phyloP scores from a whole-genome alignment of 2,113 vertebrate genomes.

The Cottus gobio region DNA sequence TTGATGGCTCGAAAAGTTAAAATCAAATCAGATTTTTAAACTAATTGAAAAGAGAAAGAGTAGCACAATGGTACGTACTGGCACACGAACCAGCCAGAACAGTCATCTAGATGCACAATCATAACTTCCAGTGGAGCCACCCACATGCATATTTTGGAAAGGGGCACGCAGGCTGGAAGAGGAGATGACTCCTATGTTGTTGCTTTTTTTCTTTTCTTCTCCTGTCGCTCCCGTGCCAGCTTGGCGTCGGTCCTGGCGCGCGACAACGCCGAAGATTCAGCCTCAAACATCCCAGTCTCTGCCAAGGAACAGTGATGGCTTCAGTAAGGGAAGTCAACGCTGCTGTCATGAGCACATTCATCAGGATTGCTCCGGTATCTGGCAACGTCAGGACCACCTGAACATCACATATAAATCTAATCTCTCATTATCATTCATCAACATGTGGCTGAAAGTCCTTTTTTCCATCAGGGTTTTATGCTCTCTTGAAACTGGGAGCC shows the following conservation, averaged over 20 bases:
- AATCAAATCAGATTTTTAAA: background rate
- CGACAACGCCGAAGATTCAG: slow-evolving; percentile 15
- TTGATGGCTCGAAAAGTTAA: background rate
- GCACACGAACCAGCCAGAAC: background rate
- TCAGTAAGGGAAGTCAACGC: slow-evolving; percentile 39
- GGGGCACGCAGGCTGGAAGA: slow-evolving; percentile 6
- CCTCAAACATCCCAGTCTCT: slow-evolving; percentile 23
- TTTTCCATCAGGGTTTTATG: background rate
- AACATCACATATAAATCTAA: slow-evolving; percentile 10
- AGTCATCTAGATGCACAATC: background rate
- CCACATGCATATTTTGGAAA: background rate
- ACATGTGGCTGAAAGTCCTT: background rate
- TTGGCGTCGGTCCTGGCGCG: slow-evolving; percentile 9
- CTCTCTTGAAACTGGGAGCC: background rate
- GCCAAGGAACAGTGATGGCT: slow-evolving; percentile 55
- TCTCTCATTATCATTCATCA: slow-evolving; percentile 7
- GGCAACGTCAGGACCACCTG: slow-evolving; percentile 15
- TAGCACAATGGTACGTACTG: background rate
- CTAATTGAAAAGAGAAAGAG: background rate
- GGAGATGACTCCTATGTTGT: slow-evolving; percentile 21
- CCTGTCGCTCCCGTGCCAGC: slow-evolving; percentile 20
- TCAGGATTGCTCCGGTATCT: slow-evolving; percentile 29
- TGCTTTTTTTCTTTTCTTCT: background rate
- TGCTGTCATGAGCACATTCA: slow-evolving; percentile 41
- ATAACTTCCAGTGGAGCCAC: background rate